Base-by-base conservation (phyloP, 2,797 vertebrate species). In the Kryptolebias ocellatus region DNA sequence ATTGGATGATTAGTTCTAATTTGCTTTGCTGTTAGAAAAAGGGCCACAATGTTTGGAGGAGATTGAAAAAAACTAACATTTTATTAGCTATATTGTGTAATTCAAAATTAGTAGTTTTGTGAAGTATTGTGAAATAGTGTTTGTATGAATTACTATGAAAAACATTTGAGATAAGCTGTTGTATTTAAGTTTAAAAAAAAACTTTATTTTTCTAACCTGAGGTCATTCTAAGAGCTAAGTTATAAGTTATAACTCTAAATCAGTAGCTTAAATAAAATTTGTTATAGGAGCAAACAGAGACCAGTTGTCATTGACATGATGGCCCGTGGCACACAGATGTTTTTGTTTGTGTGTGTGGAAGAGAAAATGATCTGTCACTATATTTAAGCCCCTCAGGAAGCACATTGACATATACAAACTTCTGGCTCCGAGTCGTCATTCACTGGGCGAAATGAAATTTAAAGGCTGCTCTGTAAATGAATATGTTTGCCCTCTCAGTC, bases 381-480 rank as follows among this genome's bases (percentile, higher is more conserved):
- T 49, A 51, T 39, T 56, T 28, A 53, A 64, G 72, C 31, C 20
- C 64, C 47, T 55, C 65, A 63, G 63, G 60, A 76, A 75, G 50
- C 56, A 65, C 51, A 60, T 47, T 64, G 60, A 59, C 74, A 61
- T 50, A 46, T 42, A 63, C 58, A 76, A 74, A 72, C 68, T 24
- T 2, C 50, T 37, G 37, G 63, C 64, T 78, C 64, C 50, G 64
- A 73, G 78, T 64, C 45, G 65, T 53, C 82, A 78, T 79, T 89
- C 71, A 82, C 29, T 20, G 53, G 55, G 60, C 49, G 63, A 72
- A 69, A 70, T 73, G 2, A 70, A 66, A 72, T 76, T 56, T 73
- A 83, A 86, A 90, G 70, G 47, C 3, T 4, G 28, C 60, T 80
- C 83, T 83, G 71, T 82, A 62, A 78, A 78, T 66, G 72, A 78